Conservation (phyloP, 2,113 vertebrate species). For the Pachyramphus minor region DNA sequence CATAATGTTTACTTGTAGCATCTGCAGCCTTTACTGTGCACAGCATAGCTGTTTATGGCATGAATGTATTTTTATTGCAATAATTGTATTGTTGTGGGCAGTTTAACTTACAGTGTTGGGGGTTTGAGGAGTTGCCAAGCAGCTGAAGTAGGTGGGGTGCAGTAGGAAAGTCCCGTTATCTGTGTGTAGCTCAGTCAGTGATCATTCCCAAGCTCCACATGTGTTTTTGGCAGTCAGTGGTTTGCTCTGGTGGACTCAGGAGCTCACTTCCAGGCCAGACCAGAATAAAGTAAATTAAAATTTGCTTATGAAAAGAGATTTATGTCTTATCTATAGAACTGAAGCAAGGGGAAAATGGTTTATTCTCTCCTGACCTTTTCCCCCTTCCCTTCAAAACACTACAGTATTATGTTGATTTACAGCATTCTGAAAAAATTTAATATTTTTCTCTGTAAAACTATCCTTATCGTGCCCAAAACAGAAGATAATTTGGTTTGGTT, state of each 20-base stretch:
- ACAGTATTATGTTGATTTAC: not conserved
- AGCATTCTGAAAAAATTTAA: not conserved
- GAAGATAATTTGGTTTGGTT: conserved; percentile 36
- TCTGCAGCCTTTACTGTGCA: not conserved
- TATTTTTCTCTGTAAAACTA: conserved; percentile 25
- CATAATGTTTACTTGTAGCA: not conserved
- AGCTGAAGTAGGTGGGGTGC: not conserved
- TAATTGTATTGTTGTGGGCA: not conserved
- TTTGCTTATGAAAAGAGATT: not conserved
- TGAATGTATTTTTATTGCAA: not conserved
- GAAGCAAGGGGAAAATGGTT: not conserved
- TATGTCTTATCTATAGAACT: not conserved
- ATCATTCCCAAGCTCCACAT: not conserved
- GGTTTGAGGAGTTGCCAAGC: not conserved
- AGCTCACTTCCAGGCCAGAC: not conserved
- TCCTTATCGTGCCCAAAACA: not conserved
- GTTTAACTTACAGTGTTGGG: not conserved
- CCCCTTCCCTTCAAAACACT: not conserved
- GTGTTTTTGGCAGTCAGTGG: not conserved
- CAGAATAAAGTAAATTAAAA: not conserved
- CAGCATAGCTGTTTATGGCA: not conserved
- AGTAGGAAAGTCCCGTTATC: not conserved
- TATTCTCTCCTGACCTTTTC: not conserved
- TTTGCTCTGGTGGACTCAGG: not conserved
- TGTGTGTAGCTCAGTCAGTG: not conserved